Conservation (phyloP, 2,888 invertebrate genomes). For the Lochmaea capreae region DNA sequence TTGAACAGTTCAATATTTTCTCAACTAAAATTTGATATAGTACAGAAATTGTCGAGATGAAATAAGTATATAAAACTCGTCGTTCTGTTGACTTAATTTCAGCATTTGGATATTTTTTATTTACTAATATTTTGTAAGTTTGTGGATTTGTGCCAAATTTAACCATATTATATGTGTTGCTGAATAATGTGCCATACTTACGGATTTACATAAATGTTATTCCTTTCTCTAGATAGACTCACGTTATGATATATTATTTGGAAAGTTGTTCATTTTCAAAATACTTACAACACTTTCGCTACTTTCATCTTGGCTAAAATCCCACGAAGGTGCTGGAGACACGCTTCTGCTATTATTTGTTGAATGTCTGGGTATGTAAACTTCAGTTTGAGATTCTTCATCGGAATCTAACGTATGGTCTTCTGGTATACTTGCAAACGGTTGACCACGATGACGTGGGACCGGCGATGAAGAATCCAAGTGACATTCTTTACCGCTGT, state of each 20-base stretch:
- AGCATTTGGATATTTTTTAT: no score
- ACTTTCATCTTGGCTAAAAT: slow-evolving; percentile 62
- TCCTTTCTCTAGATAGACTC: not conserved
- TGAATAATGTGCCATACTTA: not conserved
- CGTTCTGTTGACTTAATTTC: no score
- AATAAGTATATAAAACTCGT: no score
- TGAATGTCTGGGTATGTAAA: slow-evolving; percentile 39
- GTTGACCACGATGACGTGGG: slow-evolving; percentile 63
- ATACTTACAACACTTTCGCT: slow-evolving; percentile 52
- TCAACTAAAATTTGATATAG: no score
- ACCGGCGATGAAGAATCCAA: slow-evolving; percentile 58
- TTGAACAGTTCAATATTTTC: no score
- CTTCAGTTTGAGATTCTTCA: slow-evolving; percentile 27
- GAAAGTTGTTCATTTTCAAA: no score
- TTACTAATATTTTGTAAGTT: not conserved
- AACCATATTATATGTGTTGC: no score
- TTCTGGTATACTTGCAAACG: slow-evolving; percentile 66
- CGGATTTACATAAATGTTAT: not conserved
- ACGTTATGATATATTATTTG: not conserved
- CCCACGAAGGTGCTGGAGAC: slow-evolving; percentile 64
- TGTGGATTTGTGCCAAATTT: slow-evolving; percentile 8
- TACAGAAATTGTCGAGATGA: no score
- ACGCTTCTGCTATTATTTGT: slow-evolving; percentile 57
- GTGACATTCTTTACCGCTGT: slow-evolving; percentile 48
- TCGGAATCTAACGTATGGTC: slow-evolving; percentile 64